Evolutionary conservation across 1,140 invertebrate genomes (phyloP).

Genomic region (Heliconius eleuchia): DNA sequence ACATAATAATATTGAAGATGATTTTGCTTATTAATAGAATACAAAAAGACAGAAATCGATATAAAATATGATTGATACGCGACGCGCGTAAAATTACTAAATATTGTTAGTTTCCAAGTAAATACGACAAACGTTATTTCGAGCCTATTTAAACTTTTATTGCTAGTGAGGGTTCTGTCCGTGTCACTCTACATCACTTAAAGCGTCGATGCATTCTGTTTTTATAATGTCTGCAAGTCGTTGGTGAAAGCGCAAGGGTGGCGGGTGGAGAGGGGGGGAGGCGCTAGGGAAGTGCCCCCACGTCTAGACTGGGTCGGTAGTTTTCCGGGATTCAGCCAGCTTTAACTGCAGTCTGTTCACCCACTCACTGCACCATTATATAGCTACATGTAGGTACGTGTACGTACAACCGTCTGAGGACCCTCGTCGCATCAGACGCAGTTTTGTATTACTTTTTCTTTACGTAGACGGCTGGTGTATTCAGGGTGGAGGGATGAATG

Average conservation of each 20-base stretch:
- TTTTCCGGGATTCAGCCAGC: constrained; percentile 80
- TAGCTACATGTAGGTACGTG: constrained; percentile 41
- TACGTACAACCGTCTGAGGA: constrained; percentile 66
- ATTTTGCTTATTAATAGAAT: no score
- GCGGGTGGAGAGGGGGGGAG: constrained; percentile 24
- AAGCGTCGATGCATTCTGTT: constrained; percentile 71
- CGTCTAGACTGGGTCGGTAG: constrained; percentile 81
- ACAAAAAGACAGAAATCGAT: no score
- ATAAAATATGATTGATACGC: neutral
- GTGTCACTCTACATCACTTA: constrained; percentile 58
- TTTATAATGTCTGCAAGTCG: constrained; percentile 78
- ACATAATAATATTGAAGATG: no score
- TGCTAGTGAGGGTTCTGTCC: constrained; percentile 51
- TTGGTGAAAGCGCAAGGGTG: constrained; percentile 75
- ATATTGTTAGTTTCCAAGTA: constrained; percentile 26
- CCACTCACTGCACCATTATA: constrained; percentile 73
- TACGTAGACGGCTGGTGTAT: constrained; percentile 54
- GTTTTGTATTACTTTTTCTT: constrained; percentile 71
- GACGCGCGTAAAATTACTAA: neutral
- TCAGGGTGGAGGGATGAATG: constrained; percentile 53
- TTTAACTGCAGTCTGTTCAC: constrained; percentile 77
- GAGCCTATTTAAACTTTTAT: neutral
- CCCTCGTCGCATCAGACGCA: constrained; percentile 71
- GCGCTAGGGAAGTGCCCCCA: constrained; percentile 74
- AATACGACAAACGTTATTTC: neutral